Conservation (phyloP, 2,888 invertebrate genomes). For the Pimpla rufipes region DNA sequence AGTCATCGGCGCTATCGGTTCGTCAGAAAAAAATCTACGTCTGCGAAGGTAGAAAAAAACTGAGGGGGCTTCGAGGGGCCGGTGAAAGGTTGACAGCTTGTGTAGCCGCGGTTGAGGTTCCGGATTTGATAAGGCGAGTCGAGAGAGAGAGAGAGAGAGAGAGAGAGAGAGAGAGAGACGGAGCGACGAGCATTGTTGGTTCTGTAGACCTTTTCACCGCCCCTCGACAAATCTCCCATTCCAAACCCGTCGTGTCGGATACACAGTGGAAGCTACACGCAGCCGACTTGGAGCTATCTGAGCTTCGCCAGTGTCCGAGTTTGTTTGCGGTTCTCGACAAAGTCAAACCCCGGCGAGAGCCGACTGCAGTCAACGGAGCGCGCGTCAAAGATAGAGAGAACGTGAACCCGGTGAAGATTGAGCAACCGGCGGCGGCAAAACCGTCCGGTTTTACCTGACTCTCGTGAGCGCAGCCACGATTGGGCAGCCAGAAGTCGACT, state of each 20-base stretch:
- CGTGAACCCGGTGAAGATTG: constrained; percentile 2
- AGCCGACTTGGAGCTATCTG: constrained; percentile 14
- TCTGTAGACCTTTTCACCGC: constrained; percentile 28
- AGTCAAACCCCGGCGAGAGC: constrained; percentile 33
- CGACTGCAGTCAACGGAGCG: constrained; percentile 1
- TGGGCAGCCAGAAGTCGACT: constrained; percentile 51
- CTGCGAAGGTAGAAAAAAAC: constrained; percentile 33
- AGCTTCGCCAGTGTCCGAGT: constrained; percentile 30
- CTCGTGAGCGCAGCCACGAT: constrained; percentile 24
- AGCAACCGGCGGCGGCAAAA: constrained; percentile 31
- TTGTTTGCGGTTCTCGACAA: constrained; percentile 57
- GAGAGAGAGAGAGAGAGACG: too few relatives aligned
- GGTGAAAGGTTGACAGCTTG: constrained; percentile 55
- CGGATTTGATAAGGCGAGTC: constrained; percentile 59
- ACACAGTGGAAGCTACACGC: constrained; percentile 18
- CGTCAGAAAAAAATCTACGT: background rate
- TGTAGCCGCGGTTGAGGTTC: constrained; percentile 45
- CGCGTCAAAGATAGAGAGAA: constrained; percentile 42
- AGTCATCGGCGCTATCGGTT: too few relatives aligned
- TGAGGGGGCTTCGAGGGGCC: background rate
- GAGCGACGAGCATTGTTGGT: constrained; percentile 46
- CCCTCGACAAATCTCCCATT: constrained; percentile 26
- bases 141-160: too few relatives aligned
- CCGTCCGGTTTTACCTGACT: constrained; percentile 52
- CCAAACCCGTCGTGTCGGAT: constrained; percentile 37